phyloP scores from a whole-genome alignment of 2,797 vertebrate species.

The Vultur gryphus region DNA sequence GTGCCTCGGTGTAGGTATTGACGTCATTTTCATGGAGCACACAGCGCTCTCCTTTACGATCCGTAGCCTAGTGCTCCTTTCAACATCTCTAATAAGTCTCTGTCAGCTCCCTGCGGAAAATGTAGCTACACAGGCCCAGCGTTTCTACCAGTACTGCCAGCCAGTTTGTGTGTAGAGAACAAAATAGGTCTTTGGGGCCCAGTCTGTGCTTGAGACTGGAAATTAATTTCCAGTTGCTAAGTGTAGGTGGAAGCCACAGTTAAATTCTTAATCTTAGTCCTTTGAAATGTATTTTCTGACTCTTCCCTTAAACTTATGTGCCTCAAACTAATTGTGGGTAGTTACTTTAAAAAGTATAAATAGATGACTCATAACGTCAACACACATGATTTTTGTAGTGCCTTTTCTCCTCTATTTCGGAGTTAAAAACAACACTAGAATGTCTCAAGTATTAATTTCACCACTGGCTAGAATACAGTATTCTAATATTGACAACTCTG shows the following conservation, averaged over 20 bases:
- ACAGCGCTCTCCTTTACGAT: fast-evolving
- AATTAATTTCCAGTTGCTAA: neutral
- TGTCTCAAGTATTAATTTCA: neutral
- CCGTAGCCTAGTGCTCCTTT: neutral
- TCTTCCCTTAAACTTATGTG: neutral
- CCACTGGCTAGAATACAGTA: neutral
- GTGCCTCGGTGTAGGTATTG: neutral
- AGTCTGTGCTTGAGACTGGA: neutral
- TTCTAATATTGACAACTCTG: neutral
- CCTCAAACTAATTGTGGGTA: neutral
- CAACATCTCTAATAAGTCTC: neutral
- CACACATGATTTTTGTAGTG: neutral
- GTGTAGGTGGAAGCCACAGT: neutral
- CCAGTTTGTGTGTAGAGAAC: neutral
- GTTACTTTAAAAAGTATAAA: neutral
- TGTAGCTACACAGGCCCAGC: neutral
- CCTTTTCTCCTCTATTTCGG: neutral
- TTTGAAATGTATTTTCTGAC: neutral
- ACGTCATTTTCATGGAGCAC: neutral
- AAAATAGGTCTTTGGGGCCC: neutral
- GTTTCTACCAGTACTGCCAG: neutral
- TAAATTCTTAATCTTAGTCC: neutral
- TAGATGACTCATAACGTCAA: neutral
- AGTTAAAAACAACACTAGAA: neutral
- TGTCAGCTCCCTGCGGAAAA: neutral